Conservation (phyloP, 2,888 invertebrate species). For the Hermaeophaga mercurialis region DNA sequence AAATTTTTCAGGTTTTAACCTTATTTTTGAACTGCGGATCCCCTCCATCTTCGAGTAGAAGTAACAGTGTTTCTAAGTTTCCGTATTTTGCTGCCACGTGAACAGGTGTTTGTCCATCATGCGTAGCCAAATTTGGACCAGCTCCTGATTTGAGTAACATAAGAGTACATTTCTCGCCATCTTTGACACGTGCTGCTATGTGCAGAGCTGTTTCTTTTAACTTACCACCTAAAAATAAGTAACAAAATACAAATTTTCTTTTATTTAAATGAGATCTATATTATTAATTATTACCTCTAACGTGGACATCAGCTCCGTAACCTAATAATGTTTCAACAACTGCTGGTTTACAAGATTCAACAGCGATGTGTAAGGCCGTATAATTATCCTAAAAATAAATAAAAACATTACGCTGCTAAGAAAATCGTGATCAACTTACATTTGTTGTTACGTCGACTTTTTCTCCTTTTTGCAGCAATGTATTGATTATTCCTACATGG, state of each 20-base stretch:
- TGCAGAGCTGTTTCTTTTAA: conserved; percentile 94
- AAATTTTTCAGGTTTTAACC: conserved; percentile 46
- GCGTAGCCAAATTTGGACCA: conserved; percentile 92
- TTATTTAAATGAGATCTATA: no score
- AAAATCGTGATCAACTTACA: conserved; percentile 63
- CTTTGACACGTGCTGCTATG: conserved; percentile 92
- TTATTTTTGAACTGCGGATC: conserved; percentile 91
- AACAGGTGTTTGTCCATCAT: conserved; percentile 96
- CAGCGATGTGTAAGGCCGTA: conserved; percentile 97
- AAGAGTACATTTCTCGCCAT: conserved; percentile 90
- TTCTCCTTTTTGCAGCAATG: conserved; percentile 93
- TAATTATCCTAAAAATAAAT: conserved; percentile 80
- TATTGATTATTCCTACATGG: conserved; percentile 96
- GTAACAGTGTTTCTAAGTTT: conserved; percentile 81
- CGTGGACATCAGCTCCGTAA: conserved; percentile 96
- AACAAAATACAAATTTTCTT: conserved; percentile 2
- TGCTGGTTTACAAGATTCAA: conserved; percentile 90
- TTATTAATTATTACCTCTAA: conserved; percentile 65
- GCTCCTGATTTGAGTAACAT: conserved; percentile 98
- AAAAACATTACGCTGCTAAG: conserved; percentile 12
- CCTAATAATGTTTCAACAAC: conserved; percentile 96
- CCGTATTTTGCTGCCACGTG: conserved; percentile 95
- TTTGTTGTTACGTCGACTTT: conserved; percentile 95
- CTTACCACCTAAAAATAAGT: conserved; percentile 68
- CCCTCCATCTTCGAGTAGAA: conserved; percentile 91